A percentile compares a stretch with the other conserved stretches of the same genome.
Conservation (phyloP, 2,888 invertebrate species). For the Epirrita christyi region DNA sequence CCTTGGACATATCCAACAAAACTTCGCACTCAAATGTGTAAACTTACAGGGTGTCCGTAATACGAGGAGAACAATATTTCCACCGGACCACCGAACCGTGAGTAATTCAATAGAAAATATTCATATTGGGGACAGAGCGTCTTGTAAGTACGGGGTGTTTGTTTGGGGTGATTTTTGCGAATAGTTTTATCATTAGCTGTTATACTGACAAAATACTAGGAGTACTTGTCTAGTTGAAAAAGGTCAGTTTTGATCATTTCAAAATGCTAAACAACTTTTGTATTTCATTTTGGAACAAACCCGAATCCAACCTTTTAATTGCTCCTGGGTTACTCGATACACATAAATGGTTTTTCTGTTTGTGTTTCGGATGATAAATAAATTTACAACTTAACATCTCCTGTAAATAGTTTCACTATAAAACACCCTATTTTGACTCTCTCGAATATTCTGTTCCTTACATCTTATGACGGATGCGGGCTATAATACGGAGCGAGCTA, state of each 20-base stretch:
- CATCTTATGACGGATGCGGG: constrained; percentile 66
- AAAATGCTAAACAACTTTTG: too few relatives aligned
- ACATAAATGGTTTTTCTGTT: too few relatives aligned
- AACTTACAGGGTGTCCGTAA: constrained; percentile 41
- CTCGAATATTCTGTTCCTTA: constrained; percentile 15
- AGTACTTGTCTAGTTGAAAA: too few relatives aligned
- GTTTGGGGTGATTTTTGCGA: constrained; percentile 19
- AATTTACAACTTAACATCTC: too few relatives aligned
- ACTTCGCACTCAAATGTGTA: constrained; percentile 25
- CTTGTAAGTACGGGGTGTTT: constrained; percentile 49
- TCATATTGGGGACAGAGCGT: constrained; percentile 75
- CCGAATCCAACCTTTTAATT: too few relatives aligned
- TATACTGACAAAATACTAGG: too few relatives aligned
- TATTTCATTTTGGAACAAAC: too few relatives aligned
- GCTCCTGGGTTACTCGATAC: too few relatives aligned
- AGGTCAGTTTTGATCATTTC: too few relatives aligned
- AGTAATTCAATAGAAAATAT: constrained; percentile 84
- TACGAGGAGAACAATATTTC: constrained; percentile 81
- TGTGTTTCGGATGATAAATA: too few relatives aligned
- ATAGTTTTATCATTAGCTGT: constrained; percentile 12
- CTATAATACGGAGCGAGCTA: constrained; percentile 62
- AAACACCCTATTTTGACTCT: constrained; percentile 54
- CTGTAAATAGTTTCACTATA: neutral
- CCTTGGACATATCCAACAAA: constrained; percentile 31
- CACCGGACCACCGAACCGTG: constrained; percentile 77